Evolutionary conservation across 2,113 vertebrate genomes (phyloP), one percentile per base, ranked within the genome.

Genomic region (Lepisosteus oculatus): DNA sequence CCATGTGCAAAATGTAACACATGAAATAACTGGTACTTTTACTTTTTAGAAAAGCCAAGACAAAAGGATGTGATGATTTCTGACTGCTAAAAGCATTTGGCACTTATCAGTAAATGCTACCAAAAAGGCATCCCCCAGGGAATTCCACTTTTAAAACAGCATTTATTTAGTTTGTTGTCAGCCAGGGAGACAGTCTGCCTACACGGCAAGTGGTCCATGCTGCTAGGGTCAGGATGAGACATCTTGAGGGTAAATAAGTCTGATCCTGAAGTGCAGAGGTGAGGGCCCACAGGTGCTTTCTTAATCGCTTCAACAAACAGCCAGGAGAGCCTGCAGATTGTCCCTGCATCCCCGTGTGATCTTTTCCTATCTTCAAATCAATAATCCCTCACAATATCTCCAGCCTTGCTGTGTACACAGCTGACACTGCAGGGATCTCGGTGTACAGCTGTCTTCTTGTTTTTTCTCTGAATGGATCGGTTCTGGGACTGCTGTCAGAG

Each of bases 181-280:
- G 66, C 11, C 7, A 9, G 9, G n/a, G 11, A 47, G 17, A n/a
- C n/a, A 54, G 9, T 29, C 51, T 11, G 15, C 8, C 3, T n/a
- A 11, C 3, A 12, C 13, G 12, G 7, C n/a, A n/a, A 14, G 3
- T 14, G 56, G 56, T 3, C 56, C n/a, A n/a, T 12, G 11, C n/a
- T 59, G 56, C n/a, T 11, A 59, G 56, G 56, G 56, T n/a, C 56
- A 59, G 7, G 13, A n/a, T 4, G 12, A 59, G 56, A 59, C 11
- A 59, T 59, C 56, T 59, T 59, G 45, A 68, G 64, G 64, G 64
- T 54, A 68, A 68, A 51, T 55, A 51, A 68, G n/a, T n/a, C 45
- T 29, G 45, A 67, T n/a, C 44, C n/a, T 8, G 8, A 11, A 47
- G 65, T 3, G n/a, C 13, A 13, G 17, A 13, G 45, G 45, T 47